phyloP scores from a whole-genome alignment of 2,888 invertebrate species.

The Phyllotreta striolata region DNA sequence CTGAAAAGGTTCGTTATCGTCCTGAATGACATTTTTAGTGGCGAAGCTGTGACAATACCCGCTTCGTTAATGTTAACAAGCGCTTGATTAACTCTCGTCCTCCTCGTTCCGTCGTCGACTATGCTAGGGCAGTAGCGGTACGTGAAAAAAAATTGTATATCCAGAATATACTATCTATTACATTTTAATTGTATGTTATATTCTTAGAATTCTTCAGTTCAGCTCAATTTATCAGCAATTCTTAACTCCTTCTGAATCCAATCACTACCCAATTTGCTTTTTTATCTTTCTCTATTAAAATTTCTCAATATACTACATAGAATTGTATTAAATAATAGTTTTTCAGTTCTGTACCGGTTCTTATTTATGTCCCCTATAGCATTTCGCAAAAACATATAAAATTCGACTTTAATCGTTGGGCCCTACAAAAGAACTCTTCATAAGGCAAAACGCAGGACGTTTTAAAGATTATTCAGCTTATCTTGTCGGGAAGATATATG shows the following conservation, averaged over 20 bases:
- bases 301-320: too few relatives aligned
- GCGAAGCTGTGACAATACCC: constrained; percentile 54
- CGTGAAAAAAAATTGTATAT: neutral
- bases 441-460: constrained; percentile 5
- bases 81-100: constrained; percentile 57
- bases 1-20: constrained; percentile 58
- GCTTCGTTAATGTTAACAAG: constrained; percentile 61
- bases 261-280: too few relatives aligned
- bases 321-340: too few relatives aligned
- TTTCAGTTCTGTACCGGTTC: too few relatives aligned
- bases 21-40: constrained; percentile 57
- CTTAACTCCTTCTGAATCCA: too few relatives aligned
- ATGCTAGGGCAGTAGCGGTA: constrained; percentile 36
- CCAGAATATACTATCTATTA: neutral
- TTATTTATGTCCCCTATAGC: too few relatives aligned
- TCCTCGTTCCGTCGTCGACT: constrained; percentile 20
- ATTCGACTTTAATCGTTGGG: neutral
- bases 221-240: too few relatives aligned
- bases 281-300: too few relatives aligned
- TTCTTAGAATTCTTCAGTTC: too few relatives aligned
- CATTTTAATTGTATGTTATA: neutral
- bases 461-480: constrained; percentile 22
- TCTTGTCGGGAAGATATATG: constrained; percentile 24
- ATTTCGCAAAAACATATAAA: neutral
- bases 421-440: constrained; percentile 6